Evolutionary conservation across 2,888 invertebrate genomes (phyloP), one percentile per base, ranked within the genome.

Genomic region (Ophioninae sp.): DNA sequence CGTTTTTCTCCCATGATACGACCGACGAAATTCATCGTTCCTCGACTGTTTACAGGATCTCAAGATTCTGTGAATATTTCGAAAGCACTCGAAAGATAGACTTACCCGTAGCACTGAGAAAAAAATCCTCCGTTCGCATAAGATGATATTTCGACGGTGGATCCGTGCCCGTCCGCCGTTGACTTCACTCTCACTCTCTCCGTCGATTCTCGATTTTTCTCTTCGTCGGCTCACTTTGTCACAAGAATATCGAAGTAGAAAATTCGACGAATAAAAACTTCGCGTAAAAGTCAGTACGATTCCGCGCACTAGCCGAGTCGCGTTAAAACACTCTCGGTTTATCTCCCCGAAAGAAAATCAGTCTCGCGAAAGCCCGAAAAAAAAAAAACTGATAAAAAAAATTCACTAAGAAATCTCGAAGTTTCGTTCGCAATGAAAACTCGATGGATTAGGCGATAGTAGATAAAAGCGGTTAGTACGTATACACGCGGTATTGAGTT

Each of bases 361-460:
- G 30, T 30, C 30, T 30, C 30, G 30, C 30, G 30, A 30, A 3
- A 30, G 3, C 30, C 2, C 3, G 22, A 58, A 30, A 37, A 58
- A 30, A 37, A 51, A 58, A 71, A 78, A 78, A 64, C 56, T 51
- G n/a, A 56, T 76, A 78, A 71, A 30, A 71, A 30, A 69, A 78
- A 71, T 64, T 71, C 78, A 78, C 78, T 71, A 23, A 37, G 56
- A 63, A 64, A 64, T 64, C 56, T 22, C 56, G 22, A 51, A 22
- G 0, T 67, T 64, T 30, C 2, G 17, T 39, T 51, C 9, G 10
- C 20, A 22, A 65, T n/a, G 30, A 69, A 71, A 78, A 64, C 56
- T 22, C 69, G 69, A 78, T 30, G 9, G 23, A 59, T 61, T 68
- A 67, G 68, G 77, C 68, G 77, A 30, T 61, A 30, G 30, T 30